Evolutionary conservation across 2,113 vertebrate species (phyloP), one percentile per base, ranked within the genome.

Genomic region (Zingel zingel): DNA sequence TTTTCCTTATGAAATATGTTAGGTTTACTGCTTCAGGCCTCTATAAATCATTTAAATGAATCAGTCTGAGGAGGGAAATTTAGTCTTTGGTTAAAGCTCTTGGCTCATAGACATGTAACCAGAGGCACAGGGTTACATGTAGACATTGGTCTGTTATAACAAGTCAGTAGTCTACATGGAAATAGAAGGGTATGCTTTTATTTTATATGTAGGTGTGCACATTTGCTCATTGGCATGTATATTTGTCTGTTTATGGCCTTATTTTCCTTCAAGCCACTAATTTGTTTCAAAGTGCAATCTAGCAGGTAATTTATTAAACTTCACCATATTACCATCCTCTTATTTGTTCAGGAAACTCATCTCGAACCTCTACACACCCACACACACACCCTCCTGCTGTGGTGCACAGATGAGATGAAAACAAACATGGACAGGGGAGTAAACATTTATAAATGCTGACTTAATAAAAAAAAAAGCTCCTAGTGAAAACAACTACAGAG

Each of bases 391-490:
- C 77, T 53, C 82, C 79, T 76, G 81, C 81, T 79, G 81, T 64
- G 88, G 73, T 65, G 78, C 67, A 77, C 81, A 74, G 78, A 85
- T 82, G 75, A 92, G 88, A 93, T 75, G 61, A 93, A 93, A 91
- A 93, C 87, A 94, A 93, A 92, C 84, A 88, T 14, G 57, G 57
- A 50, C 43, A 48, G 63, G 84, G 81, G 81, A 87, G 87, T 89
- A 85, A 92, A 92, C 85, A 86, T 86, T 86, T 88, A 86, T 85
- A 91, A 94, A 91, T 81, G 89, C 89, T 88, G 84, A 94, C 81
- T 89, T 93, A 85, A 92, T 91, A 88, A 90, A 92, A 67, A 88
- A 88, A 33, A 84, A 77, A 16, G 11, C 57, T 69, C 15, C 70
- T 33, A 75, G 71, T 84, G 81, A 90, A 93, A 93, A 91, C 90